phyloP scores from a whole-genome alignment of 2,797 vertebrate genomes.

The Halcyon smyrnensis region DNA sequence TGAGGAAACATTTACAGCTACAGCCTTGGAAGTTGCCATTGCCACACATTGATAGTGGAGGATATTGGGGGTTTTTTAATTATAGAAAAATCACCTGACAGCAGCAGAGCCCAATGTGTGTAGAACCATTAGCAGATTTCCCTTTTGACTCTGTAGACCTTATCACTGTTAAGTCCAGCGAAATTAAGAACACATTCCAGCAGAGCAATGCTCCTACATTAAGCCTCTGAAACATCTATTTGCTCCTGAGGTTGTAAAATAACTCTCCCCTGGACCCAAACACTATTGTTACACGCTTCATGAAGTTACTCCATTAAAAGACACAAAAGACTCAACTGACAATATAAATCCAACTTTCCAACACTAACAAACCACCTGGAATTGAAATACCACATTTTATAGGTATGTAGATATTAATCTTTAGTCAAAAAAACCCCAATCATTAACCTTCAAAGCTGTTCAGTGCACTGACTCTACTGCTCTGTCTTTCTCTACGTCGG shows the following conservation, averaged over 20 bases:
- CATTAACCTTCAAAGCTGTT: conserved; percentile 20
- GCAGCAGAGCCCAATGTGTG: not conserved
- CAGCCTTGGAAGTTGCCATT: not conserved
- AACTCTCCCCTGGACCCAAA: not conserved
- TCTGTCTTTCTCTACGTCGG: not conserved
- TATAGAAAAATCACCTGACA: not conserved
- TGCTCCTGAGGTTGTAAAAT: not conserved
- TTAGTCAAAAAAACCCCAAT: not conserved
- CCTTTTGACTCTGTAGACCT: not conserved
- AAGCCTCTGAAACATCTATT: not conserved
- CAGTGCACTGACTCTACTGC: not conserved
- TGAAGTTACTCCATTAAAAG: not conserved
- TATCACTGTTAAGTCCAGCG: not conserved
- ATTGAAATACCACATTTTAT: conserved; percentile 6
- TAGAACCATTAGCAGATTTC: not conserved
- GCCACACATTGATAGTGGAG: not conserved
- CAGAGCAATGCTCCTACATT: not conserved
- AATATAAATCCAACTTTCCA: not conserved
- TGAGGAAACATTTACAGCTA: not conserved
- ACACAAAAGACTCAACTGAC: not conserved
- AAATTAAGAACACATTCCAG: not conserved
- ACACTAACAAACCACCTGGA: not conserved
- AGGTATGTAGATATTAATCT: conserved; percentile 32
- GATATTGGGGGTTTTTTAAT: not conserved
- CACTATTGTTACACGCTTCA: not conserved